These are phyloP conservation scores for Lacanobia wlatinum DNA, from an alignment of 2,888 invertebrate genomes.

Conservation along the genomic window DNA sequence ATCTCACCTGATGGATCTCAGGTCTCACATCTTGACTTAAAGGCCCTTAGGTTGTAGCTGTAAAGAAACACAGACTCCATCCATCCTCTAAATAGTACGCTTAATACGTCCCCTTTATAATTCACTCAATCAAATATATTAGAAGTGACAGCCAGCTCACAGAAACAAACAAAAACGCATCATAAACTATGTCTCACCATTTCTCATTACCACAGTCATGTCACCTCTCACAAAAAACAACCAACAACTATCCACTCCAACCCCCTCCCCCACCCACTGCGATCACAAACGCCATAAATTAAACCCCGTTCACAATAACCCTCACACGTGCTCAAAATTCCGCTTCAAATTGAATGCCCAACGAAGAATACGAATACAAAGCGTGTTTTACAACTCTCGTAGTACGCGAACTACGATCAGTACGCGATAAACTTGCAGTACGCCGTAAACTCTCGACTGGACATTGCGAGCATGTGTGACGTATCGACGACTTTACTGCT, in stretches of 20 bases:
- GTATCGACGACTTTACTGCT: constrained; percentile 54
- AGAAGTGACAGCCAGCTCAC: no score
- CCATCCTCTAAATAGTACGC: no score
- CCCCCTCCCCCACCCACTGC: not conserved
- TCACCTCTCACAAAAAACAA: constrained; percentile 26
- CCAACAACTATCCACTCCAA: not conserved
- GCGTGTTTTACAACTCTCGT: constrained; percentile 61
- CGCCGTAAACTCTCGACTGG: constrained; percentile 59
- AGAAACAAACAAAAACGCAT: constrained; percentile 3
- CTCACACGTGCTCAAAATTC: constrained; percentile 60
- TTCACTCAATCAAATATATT: no score
- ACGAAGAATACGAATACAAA: constrained; percentile 62
- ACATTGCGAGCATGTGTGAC: constrained; percentile 49
- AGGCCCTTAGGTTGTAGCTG: no score
- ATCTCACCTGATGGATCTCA: no score
- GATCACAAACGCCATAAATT: constrained; percentile 60
- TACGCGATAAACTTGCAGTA: constrained; percentile 60
- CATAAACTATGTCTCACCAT: constrained; percentile 3
- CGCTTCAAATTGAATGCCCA: constrained; percentile 63
- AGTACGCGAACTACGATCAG: constrained; percentile 45
- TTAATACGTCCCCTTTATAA: no score
- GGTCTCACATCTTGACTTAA: no score
- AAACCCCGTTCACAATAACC: constrained; percentile 57
- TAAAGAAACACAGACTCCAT: no score
- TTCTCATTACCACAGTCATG: not conserved